phyloP scores from a whole-genome alignment of 1,140 invertebrate species.

The Calephelis virginiensis region DNA sequence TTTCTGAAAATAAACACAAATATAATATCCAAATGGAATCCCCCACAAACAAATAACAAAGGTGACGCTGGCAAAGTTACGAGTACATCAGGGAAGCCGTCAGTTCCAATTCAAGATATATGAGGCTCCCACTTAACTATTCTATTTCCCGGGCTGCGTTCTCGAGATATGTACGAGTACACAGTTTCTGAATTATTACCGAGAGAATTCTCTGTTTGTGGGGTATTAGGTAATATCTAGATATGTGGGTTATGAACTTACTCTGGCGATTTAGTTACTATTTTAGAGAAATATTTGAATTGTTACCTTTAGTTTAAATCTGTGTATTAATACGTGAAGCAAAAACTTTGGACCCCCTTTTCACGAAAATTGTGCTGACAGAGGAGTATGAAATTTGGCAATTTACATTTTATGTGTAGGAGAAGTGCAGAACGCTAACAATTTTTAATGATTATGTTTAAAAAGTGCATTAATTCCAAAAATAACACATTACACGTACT shows the following conservation, averaged over 20 bases:
- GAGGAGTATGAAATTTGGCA: no score
- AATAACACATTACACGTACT: no score
- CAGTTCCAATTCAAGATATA: conserved; percentile 15
- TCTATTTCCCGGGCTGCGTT: conserved; percentile 12
- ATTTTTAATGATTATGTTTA: no score
- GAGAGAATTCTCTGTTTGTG: conserved; percentile 4
- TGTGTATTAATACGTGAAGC: no score
- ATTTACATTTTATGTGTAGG: no score
- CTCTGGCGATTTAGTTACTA: background rate
- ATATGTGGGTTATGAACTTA: background rate
- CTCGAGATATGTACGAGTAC: conserved; percentile 7
- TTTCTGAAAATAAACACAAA: background rate
- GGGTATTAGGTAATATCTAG: conserved; percentile 13
- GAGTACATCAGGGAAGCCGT: conserved; percentile 6
- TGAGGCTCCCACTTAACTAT: conserved; percentile 15
- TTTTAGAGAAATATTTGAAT: no score
- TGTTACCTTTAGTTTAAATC: no score
- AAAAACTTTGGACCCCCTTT: no score
- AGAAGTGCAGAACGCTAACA: no score
- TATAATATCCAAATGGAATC: background rate
- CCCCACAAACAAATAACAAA: conserved; percentile 12
- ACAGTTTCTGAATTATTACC: conserved; percentile 11
- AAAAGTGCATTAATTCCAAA: no score
- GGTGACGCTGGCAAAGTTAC: conserved; percentile 6
- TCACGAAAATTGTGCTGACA: no score